phyloP scores from a whole-genome alignment of 2,113 vertebrate species.

The Corythaixoides concolor region DNA sequence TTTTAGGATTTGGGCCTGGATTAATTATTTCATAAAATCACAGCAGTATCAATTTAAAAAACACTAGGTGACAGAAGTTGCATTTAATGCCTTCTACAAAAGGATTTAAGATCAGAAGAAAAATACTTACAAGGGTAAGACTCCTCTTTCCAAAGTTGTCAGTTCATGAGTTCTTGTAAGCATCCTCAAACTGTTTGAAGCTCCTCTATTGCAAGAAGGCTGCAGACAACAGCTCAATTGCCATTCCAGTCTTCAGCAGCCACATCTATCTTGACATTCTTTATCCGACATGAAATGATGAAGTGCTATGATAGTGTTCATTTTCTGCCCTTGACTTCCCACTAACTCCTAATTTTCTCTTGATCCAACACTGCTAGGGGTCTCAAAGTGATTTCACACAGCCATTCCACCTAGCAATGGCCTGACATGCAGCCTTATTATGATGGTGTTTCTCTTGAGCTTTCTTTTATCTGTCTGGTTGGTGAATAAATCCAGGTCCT shows the following conservation, averaged over 20 bases:
- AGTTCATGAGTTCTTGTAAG: not conserved
- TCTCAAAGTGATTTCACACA: not conserved
- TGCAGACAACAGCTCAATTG: not conserved
- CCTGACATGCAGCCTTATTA: not conserved
- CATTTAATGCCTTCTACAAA: not conserved
- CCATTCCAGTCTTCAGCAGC: not conserved
- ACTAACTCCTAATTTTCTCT: not conserved
- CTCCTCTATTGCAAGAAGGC: not conserved
- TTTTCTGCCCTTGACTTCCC: not conserved
- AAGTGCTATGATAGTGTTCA: not conserved
- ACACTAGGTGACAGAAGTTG: not conserved
- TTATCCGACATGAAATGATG: not conserved
- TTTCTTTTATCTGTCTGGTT: not conserved
- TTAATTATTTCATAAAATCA: not conserved
- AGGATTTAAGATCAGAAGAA: not conserved
- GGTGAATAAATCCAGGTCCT: not conserved
- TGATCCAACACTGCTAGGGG: not conserved
- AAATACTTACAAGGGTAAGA: slow-evolving; percentile 21
- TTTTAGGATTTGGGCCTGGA: not conserved
- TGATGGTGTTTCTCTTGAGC: not conserved
- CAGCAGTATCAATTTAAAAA: not conserved
- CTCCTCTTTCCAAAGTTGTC: not conserved
- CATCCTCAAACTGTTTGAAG: not conserved
- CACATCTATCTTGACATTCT: not conserved
- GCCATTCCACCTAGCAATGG: not conserved